Evolutionary conservation across 2,797 vertebrate genomes (phyloP), one percentile per base, ranked within the genome.

Genomic region (Dallia pectoralis): DNA sequence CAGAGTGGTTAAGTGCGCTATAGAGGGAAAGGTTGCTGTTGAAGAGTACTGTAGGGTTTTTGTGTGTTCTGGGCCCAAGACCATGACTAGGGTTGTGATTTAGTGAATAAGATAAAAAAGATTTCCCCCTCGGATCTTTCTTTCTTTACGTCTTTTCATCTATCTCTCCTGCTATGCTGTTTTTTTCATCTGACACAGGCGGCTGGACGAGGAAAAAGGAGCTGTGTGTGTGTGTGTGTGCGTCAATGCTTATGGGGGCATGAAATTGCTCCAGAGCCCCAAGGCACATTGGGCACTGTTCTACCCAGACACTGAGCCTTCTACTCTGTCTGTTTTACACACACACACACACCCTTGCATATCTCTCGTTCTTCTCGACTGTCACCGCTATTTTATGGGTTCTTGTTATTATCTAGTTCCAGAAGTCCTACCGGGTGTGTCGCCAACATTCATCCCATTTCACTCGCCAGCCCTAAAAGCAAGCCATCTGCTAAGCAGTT

Each of bases 231-330:
- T 87, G 76, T 78, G 78, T 44, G 27, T 40, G n/a, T 61, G 73
- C 80, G 79, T 85, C 76, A 85, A 83, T 91, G 91, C 90, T 93
- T 93, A 93, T 92, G 89, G 84, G 93, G 86, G 91, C 91, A 91
- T 93, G 90, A 93, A 93, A 93, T 93, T 72, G 81, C 87, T 89
- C 89, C 79, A 89, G 83, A 90, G 88, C 91, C 89, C 78, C 56
- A 78, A 86, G 90, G 89, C 86, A 87, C 81, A 82, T 64, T 77
- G 80, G 77, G 79, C 78, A 85, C 68, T 0, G 68, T 79, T 86
- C 74, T 78, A 68, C 79, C 81, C 83, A 88, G 81, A 88, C 83
- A 78, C 73, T 76, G 74, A 83, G 81, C 72, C 67, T 77, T 77
- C 48, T 32, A 49, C 72, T 72, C 70, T 81, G 63, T 86, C 74